These are phyloP conservation scores for Phalloptychus januarius DNA, from an alignment of 2,797 vertebrate genomes.

Conservation along the genomic window DNA sequence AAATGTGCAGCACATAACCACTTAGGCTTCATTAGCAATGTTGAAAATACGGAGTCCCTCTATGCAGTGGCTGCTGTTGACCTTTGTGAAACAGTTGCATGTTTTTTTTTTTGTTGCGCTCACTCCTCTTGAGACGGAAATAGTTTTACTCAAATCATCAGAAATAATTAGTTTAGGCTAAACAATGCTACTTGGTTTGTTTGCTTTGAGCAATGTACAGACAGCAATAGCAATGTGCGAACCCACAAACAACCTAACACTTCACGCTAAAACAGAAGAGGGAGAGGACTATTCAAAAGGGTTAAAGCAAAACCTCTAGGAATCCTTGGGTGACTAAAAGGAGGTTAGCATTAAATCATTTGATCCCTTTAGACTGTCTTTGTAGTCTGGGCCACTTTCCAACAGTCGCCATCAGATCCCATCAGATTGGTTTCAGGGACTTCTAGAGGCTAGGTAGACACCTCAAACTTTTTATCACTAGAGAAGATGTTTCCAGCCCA, in stretches of 20 bases:
- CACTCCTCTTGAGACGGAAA: background rate
- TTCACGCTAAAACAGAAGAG: background rate
- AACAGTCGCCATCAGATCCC: constrained; percentile 1
- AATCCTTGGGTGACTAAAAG: background rate
- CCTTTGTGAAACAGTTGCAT: constrained; percentile 24
- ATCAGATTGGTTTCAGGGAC: background rate
- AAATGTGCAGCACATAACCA: constrained; percentile 36
- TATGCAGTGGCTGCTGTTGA: constrained; percentile 23
- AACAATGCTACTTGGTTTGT: background rate
- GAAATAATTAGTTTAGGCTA: constrained; percentile 15
- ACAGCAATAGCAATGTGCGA: background rate
- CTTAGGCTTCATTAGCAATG: constrained; percentile 58
- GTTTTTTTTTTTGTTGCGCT: constrained; percentile 2
- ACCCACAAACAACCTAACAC: too few species aligned
- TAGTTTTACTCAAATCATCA: constrained; percentile 10
- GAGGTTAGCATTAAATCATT: background rate
- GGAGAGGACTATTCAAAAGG: background rate
- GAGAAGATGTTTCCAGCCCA: background rate
- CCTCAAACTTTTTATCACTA: background rate
- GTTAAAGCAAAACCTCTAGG: background rate
- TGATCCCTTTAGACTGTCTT: background rate
- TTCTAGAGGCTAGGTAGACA: background rate
- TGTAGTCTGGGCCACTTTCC: background rate
- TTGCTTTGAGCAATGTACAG: background rate
- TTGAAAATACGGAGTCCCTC: constrained; percentile 35